These are phyloP conservation scores for Thamnophis sirtalis DNA, from an alignment of 2,113 vertebrate genomes.

Conservation along the genomic window DNA sequence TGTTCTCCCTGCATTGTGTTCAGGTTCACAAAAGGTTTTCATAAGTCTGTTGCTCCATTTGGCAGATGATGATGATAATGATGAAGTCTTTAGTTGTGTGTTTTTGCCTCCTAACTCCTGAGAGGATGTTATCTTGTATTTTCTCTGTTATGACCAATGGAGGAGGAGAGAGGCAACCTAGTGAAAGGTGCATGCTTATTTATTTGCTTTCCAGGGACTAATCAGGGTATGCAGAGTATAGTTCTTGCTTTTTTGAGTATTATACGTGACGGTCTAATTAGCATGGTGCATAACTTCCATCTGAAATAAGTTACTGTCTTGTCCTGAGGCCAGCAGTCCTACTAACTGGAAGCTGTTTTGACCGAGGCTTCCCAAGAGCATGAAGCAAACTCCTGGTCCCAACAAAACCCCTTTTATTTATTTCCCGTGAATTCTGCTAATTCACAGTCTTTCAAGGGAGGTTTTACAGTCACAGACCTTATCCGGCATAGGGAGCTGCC, in stretches of 20 bases:
- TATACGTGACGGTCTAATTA: neutral
- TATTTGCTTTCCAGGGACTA: neutral
- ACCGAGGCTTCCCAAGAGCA: too few species aligned
- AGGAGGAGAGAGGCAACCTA: neutral
- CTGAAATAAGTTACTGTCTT: neutral
- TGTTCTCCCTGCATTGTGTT: neutral
- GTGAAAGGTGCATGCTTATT: neutral
- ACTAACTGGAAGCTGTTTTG: neutral
- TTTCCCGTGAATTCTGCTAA: too few species aligned
- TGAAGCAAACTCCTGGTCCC: too few species aligned
- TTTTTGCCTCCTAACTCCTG: neutral
- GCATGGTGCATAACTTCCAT: neutral
- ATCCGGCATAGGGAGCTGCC: too few species aligned
- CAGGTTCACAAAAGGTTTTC: neutral
- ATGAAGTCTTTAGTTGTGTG: neutral
- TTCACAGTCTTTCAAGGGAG: too few species aligned
- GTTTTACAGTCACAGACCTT: too few species aligned
- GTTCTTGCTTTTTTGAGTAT: neutral
- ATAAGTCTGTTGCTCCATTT: neutral
- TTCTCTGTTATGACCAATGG: neutral
- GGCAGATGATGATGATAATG: neutral
- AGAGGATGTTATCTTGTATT: neutral
- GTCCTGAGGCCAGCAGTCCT: neutral
- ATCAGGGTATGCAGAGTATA: neutral
- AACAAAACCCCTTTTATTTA: too few species aligned